A percentile compares a stretch with the other conserved stretches of the same genome.
Evolutionary conservation across 2,888 invertebrate species (phyloP).

Genomic region (Conus canariensis): DNA sequence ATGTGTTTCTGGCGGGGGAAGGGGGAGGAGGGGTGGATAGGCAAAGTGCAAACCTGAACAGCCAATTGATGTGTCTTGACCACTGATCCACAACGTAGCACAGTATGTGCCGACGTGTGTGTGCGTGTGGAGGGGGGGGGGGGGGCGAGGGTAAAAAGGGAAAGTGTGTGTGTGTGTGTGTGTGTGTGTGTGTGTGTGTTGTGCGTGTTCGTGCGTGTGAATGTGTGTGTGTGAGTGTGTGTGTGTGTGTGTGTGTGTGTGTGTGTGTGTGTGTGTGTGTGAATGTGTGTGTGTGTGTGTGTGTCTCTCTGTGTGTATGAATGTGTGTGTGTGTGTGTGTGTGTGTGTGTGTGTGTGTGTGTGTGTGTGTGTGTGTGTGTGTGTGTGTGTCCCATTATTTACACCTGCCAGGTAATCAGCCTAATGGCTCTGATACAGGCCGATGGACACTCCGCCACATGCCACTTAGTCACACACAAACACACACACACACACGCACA

Average conservation of each 20-base stretch:
- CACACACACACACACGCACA: no score
- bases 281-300: not conserved
- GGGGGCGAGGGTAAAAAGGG: not conserved
- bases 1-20: no score
- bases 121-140: not conserved
- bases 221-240: slow-evolving; percentile 12
- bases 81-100: no score
- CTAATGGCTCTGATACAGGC: no score
- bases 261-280: slow-evolving; percentile 19
- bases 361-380: slow-evolving; percentile 6
- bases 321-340: not conserved
- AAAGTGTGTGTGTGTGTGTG: not conserved
- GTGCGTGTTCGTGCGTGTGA: not conserved
- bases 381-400: not conserved
- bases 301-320: slow-evolving; percentile 2
- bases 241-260: slow-evolving; percentile 16
- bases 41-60: no score
- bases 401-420: no score
- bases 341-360: slow-evolving; percentile 9
- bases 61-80: no score
- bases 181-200: slow-evolving; percentile 4
- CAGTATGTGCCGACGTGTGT: not conserved
- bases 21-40: no score
- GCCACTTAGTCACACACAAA: not conserved
- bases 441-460: not conserved